Percentiles rank a stretch among this genome's conserved stretches.
These are phyloP conservation scores for Pygoscelis antarcticus DNA, from an alignment of 2,113 vertebrate species.

Conservation along the genomic window DNA sequence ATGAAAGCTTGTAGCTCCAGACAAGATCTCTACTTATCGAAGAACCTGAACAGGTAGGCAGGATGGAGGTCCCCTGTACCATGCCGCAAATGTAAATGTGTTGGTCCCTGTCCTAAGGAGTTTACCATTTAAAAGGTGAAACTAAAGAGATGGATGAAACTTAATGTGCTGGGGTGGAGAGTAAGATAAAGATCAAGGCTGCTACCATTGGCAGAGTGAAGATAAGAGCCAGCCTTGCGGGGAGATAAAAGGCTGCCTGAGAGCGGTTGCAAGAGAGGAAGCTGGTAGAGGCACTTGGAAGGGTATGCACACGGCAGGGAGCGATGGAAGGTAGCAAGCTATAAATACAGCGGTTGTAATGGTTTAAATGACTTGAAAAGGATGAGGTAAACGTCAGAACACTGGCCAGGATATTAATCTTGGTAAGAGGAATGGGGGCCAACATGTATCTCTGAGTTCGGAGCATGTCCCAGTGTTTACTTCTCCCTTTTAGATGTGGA, in stretches of 20 bases:
- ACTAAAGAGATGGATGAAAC: slow-evolving; percentile 19
- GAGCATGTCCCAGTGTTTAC: not conserved
- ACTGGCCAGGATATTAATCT: slow-evolving; percentile 45
- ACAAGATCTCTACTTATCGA: not conserved
- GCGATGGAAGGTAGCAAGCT: slow-evolving; percentile 5
- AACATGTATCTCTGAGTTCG: not conserved
- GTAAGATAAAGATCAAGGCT: slow-evolving; percentile 33
- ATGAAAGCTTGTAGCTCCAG: not conserved
- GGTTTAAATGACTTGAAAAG: slow-evolving; percentile 51
- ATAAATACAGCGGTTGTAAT: slow-evolving; percentile 18
- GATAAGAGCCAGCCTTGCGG: not conserved
- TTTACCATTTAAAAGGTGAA: slow-evolving; percentile 6
- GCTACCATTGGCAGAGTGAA: not conserved
- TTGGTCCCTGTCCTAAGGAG: not conserved
- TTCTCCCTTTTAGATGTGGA: not conserved
- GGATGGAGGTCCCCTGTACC: not conserved
- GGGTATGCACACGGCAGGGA: not conserved
- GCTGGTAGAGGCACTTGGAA: slow-evolving; percentile 2
- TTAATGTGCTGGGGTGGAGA: slow-evolving; percentile 23
- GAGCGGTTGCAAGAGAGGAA: not conserved
- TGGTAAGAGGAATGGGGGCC: slow-evolving; percentile 41
- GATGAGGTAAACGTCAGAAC: slow-evolving; percentile 53
- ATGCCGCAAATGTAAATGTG: not conserved
- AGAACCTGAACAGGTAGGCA: not conserved
- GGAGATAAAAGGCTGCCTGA: slow-evolving; percentile 31